Percentiles rank a stretch among this genome's conserved stretches.
Conservation (phyloP, 2,113 vertebrate species). For the Mesembrinibis cayennensis region DNA sequence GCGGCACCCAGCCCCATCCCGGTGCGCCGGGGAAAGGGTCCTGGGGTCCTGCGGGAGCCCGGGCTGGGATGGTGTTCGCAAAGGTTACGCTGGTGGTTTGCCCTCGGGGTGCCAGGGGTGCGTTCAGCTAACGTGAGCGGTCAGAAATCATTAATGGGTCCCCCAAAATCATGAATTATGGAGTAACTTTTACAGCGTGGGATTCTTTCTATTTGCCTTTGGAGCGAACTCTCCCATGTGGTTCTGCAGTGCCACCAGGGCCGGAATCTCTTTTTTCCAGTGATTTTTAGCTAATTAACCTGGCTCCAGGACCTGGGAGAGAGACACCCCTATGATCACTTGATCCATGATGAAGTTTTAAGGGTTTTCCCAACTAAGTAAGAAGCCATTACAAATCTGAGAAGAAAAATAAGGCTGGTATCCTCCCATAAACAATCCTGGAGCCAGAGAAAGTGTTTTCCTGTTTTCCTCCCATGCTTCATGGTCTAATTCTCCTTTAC, state of each 20-base stretch:
- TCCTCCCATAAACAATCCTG: not conserved
- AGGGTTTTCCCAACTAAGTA: not conserved
- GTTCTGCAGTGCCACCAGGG: not conserved
- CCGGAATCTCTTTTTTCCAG: not conserved
- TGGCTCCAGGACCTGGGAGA: constrained; percentile 40
- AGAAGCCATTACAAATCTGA: not conserved
- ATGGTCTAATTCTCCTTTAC: not conserved
- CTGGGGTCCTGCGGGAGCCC: not conserved
- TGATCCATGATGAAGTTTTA: not conserved
- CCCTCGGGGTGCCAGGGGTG: not conserved
- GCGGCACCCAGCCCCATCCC: not conserved
- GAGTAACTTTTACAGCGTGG: not conserved
- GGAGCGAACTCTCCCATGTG: not conserved
- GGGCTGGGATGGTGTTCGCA: accelerated
- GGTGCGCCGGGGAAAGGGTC: not conserved
- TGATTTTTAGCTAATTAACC: not conserved
- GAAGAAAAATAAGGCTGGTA: not conserved
- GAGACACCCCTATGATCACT: not conserved
- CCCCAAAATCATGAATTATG: accelerated
- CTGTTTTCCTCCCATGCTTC: not conserved
- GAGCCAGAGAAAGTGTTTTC: not conserved
- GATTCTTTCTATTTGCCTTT: not conserved
- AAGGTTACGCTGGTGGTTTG: accelerated
- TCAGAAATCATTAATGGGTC: not conserved
- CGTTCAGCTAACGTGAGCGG: too few relatives aligned